Evolutionary conservation across 2,888 invertebrate species (phyloP), one percentile per base, ranked within the genome.

Genomic region (Drosophila fungiperda): DNA sequence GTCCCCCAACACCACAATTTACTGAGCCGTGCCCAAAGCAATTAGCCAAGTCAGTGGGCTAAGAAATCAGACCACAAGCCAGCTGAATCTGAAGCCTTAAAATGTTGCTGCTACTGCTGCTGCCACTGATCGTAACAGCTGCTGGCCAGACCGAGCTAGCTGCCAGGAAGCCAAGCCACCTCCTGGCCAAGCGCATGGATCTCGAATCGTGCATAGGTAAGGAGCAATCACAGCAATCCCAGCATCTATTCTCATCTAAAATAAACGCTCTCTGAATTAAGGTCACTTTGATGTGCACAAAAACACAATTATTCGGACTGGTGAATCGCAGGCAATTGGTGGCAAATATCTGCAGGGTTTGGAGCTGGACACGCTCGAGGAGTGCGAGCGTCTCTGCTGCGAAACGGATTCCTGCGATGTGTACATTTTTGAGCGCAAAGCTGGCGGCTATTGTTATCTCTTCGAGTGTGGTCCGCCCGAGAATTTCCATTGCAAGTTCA

Each of bases 401-500:
- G 96, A 97, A 93, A 97, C 97, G 4, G 95, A 96, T 58, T 94
- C 95, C 73, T 98, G 98, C 93, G 98, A 98, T 93, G 97, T 98
- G 32, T 98, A 97, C 93, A 96, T 98, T 81, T 98, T 96, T 92
- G 98, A 98, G 93, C 97, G 98, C 92, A 98, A 97, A 95, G 87
- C 91, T 5, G 92, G 96, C 5, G 97, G 97, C 72, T 97, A 97
- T 92, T 98, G 98, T 93, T 98, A 98, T 93, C 94, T 98, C 79
- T 98, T 98, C 93, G 96, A 97, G 93, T 98, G 98, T 92, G 98
- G 98, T 2, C 96, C 97, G 7, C 96, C 97, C 0, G 97, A 97
- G 92, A 97, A 98, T 93, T 98, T 98, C 93, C 96, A 97, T 90
- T 98, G 98, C 94, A 97, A 97, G 94, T 98, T 98, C 92, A 97